Conservation (phyloP, 2,113 vertebrate genomes). For the Hylia prasina region DNA sequence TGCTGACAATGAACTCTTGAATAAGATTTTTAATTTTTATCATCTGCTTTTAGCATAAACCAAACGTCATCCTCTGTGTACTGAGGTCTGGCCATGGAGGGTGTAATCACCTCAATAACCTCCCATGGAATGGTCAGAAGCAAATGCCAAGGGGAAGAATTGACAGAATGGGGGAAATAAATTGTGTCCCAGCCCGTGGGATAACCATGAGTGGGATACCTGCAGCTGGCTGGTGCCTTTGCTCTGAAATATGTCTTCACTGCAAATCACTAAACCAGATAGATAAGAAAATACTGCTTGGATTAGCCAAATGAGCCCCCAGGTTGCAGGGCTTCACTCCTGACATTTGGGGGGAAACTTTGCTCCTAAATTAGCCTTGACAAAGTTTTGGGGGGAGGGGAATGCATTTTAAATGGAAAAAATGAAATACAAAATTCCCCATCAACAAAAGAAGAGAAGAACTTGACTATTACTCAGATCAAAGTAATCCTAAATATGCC, state of each 20-base stretch:
- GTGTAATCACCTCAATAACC: not conserved
- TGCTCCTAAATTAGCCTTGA: not conserved
- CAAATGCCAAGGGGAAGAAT: not conserved
- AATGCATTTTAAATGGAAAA: not conserved
- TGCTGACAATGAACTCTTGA: not conserved
- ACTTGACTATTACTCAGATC: constrained; percentile 32
- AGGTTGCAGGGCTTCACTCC: not conserved
- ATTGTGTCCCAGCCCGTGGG: not conserved
- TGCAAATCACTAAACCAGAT: not conserved
- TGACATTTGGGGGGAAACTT: not conserved
- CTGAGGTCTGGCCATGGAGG: not conserved
- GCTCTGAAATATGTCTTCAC: not conserved
- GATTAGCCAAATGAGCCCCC: not conserved
- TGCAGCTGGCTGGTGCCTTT: not conserved
- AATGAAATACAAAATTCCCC: not conserved
- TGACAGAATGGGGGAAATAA: not conserved
- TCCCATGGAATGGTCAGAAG: not conserved
- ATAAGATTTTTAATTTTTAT: not conserved
- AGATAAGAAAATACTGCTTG: not conserved
- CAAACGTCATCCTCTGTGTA: fast-evolving
- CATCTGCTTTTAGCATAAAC: not conserved
- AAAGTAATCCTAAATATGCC: constrained; percentile 43
- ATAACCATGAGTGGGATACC: not conserved
- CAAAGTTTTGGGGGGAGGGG: not conserved
- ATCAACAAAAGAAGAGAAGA: constrained; percentile 8